These are phyloP conservation scores for Agelas oroides DNA, from an alignment of 37 sponge, comb jelly and placozoan species.

Conservation along the genomic window DNA sequence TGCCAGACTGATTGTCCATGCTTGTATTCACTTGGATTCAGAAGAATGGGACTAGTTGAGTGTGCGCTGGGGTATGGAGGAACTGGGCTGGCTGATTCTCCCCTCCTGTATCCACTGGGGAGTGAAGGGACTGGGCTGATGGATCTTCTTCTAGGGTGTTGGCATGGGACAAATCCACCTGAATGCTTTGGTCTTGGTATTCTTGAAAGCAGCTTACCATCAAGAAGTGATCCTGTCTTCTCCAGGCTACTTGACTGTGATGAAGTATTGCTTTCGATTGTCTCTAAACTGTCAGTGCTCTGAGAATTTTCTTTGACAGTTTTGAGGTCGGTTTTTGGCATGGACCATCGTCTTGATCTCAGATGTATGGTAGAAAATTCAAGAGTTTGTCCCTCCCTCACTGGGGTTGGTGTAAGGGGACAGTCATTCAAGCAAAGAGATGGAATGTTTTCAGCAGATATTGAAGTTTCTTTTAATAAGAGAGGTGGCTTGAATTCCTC, in stretches of 20 bases:
- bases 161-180: no score
- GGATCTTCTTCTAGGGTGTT: no score
- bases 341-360: no score
- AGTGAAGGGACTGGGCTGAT: no score
- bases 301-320: not conserved
- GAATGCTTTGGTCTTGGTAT: no score
- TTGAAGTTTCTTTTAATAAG: constrained; percentile 13
- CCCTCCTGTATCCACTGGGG: no score
- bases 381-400: not conserved
- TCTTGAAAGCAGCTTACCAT: not conserved
- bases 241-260: constrained; percentile 1
- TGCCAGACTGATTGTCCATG: no score
- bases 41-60: no score
- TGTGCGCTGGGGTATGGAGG: no score
- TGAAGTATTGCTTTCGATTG: constrained; percentile 27
- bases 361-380: constrained; percentile 6
- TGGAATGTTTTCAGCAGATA: constrained; percentile 42
- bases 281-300: not conserved
- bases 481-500: not conserved
- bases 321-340: constrained; percentile 1
- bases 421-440: constrained; percentile 45
- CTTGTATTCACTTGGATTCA: no score
- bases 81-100: no score
- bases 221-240: not conserved
- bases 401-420: not conserved